Percentiles rank a stretch among this genome's conserved stretches.
Conservation (phyloP, 2,888 invertebrate genomes). For the Netelia inedita region DNA sequence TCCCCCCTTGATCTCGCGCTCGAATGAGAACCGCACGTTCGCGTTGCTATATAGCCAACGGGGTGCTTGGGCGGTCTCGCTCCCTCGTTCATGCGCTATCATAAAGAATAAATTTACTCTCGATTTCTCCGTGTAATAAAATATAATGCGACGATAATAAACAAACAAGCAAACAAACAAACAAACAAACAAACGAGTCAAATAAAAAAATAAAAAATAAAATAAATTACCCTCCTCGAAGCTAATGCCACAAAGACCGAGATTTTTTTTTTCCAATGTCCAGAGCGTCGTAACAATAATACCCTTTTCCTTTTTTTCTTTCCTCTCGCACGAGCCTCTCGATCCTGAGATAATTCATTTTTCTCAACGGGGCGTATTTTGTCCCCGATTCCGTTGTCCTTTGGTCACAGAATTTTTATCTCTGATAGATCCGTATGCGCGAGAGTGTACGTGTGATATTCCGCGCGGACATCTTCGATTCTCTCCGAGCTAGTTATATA, state of each 20-base stretch:
- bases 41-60: conserved; percentile 31
- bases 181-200: not conserved
- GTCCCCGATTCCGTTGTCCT: not conserved
- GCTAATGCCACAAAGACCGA: too few relatives aligned
- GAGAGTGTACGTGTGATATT: conserved; percentile 31
- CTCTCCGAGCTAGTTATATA: conserved; percentile 53
- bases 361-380: not conserved
- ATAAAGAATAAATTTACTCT: not conserved
- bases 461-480: conserved; percentile 63
- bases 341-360: not conserved
- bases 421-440: not conserved
- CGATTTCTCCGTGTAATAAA: not conserved
- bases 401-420: not conserved
- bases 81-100: conserved; percentile 1
- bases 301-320: not conserved
- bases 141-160: not conserved
- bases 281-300: too few relatives aligned
- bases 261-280: too few relatives aligned
- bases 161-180: not conserved
- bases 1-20: conserved; percentile 67
- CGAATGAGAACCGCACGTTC: conserved; percentile 66
- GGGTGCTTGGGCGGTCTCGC: conserved; percentile 1
- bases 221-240: too few relatives aligned
- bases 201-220: not conserved
- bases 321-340: not conserved